Evolutionary conservation across 1,140 invertebrate species (phyloP), one percentile per base, ranked within the genome.

Genomic region (Drosophila trapezifrons): DNA sequence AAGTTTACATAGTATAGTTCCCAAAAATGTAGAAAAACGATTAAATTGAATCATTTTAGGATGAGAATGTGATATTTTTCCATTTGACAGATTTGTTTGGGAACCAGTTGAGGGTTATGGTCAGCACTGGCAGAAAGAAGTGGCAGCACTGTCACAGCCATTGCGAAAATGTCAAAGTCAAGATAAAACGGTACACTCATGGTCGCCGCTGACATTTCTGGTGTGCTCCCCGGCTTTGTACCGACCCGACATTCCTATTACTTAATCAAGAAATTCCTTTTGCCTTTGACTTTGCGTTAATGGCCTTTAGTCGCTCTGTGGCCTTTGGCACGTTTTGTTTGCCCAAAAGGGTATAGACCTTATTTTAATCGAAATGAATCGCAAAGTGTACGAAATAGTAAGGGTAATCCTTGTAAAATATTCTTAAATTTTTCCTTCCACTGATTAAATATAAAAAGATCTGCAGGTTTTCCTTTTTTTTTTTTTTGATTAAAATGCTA

Each of bases 191-290:
- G 52, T 17, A 27, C 76, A 64, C 63, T 82, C 74, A 75, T 70
- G 74, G 47, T 38, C 58, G 51, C 32, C 58, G 38, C 35, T 75
- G 60, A 67, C 60, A 66, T 51, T 75, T 75, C 69, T 64, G 66
- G 42, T 67, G 51, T 71, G 57, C 18, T 43, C 18, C 29, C 8
- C 29, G 29, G 25, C 32, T 64, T 54, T 38, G 47, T 51, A 32
- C 43, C 56, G 51, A 66, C 42, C 58, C 74, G 35, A 67, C 81
- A 85, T 85, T 86, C 78, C 58, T 73, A 87, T 82, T 76, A 87
- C 82, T 86, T 86, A 86, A 86, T 86, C 82, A 86, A 83, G 82
- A 86, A 87, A 86, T 87, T 86, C 82, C 67, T 56, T 69, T 79
- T 55, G 67, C 76, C 62, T 57, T 58, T 43, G 60, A 27, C 60